These are phyloP conservation scores for Oryzias curvinotus DNA, from an alignment of 2,113 vertebrate species.

Conservation along the genomic window DNA sequence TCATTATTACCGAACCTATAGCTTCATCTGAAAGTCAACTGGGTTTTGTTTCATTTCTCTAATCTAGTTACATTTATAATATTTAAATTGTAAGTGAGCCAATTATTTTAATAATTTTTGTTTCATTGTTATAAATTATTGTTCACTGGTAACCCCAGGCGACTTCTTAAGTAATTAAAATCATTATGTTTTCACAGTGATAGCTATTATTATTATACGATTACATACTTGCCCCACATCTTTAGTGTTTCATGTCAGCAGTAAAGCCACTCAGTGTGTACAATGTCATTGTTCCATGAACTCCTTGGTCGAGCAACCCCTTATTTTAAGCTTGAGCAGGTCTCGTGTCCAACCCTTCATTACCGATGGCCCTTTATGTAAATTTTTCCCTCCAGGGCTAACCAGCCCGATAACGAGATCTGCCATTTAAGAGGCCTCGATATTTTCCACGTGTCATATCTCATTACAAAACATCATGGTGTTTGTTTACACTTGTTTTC, in stretches of 20 bases:
- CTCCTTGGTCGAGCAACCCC: slow-evolving; percentile 7
- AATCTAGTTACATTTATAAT: slow-evolving; percentile 34
- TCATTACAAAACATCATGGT: slow-evolving; percentile 39
- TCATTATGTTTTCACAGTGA: background rate
- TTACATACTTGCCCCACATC: too few relatives aligned
- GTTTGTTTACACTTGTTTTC: slow-evolving; percentile 45
- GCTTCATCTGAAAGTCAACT: too few relatives aligned
- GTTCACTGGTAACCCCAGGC: slow-evolving; percentile 28
- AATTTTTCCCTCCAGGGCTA: slow-evolving; percentile 41
- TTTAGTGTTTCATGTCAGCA: background rate
- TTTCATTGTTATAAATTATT: slow-evolving; percentile 38
- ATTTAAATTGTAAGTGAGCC: slow-evolving; percentile 29
- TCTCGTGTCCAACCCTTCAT: slow-evolving; percentile 39
- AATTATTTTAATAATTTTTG: slow-evolving; percentile 50
- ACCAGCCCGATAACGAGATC: slow-evolving; percentile 51
- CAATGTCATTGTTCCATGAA: background rate
- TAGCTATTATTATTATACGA: background rate
- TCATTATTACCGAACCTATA: too few relatives aligned
- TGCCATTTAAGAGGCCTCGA: slow-evolving; percentile 69
- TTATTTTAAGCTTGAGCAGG: slow-evolving; percentile 20
- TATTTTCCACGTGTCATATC: slow-evolving; percentile 47
- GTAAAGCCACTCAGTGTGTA: background rate
- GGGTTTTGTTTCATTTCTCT: background rate
- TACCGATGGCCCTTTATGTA: slow-evolving; percentile 61
- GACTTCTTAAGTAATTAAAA: slow-evolving; percentile 30